Evolutionary conservation across 2,888 invertebrate genomes (phyloP).

Genomic region (Schrankia costaestrigalis): DNA sequence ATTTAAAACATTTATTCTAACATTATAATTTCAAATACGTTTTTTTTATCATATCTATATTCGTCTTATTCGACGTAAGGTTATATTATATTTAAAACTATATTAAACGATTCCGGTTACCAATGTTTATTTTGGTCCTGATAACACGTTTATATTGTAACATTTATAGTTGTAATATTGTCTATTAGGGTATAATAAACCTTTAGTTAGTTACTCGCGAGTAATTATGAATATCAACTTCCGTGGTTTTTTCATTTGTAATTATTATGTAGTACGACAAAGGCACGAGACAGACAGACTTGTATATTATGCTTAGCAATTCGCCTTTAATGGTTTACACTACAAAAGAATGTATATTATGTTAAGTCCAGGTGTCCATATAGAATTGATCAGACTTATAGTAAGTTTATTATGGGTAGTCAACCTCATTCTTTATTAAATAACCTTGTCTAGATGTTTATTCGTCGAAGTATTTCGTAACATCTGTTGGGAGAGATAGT

Average conservation of each 20-base stretch:
- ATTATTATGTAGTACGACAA: slow-evolving; percentile 30
- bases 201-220: slow-evolving; percentile 29
- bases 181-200: slow-evolving; percentile 21
- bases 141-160: slow-evolving; percentile 7
- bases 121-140: not conserved
- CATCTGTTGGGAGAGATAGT: too few species aligned
- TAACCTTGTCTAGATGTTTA: slow-evolving; percentile 2
- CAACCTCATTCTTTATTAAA: slow-evolving; percentile 12
- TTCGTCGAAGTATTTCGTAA: too few species aligned
- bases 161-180: slow-evolving; percentile 2
- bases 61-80: not conserved
- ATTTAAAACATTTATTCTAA: too few species aligned
- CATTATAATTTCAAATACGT: not conserved
- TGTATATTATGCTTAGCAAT: slow-evolving; percentile 27
- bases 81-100: not conserved
- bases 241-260: slow-evolving; percentile 43
- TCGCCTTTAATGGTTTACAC: slow-evolving; percentile 31
- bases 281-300: slow-evolving; percentile 21
- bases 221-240: slow-evolving; percentile 37
- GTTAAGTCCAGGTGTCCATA: slow-evolving; percentile 25
- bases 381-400: slow-evolving; percentile 14
- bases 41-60: too few species aligned
- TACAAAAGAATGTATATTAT: slow-evolving; percentile 30
- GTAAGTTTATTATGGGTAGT: slow-evolving; percentile 7
- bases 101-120: not conserved